These are phyloP conservation scores for Sus scrofa DNA, from an alignment of 2,113 vertebrate species.

Conservation along the genomic window T2T-Sscrofa CM000828.6:32347501-32348000, in stretches of 20 bases:
- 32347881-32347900: background rate
- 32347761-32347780: background rate
- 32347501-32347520: background rate
- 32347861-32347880: slow-evolving; percentile 3
- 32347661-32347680: background rate
- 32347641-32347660: no score
- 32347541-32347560: background rate
- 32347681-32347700: background rate
- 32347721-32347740: background rate
- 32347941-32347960: background rate
- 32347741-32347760: background rate
- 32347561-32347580: background rate
- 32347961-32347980: background rate
- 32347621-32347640: no score
- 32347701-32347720: slow-evolving; percentile 13
- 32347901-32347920: background rate
- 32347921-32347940: slow-evolving; percentile 9
- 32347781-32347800: background rate
- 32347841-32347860: background rate
- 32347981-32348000: background rate
- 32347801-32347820: slow-evolving; percentile 21
- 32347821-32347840: background rate
- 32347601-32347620: no score
- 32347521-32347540: background rate
- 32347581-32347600: background rate